Conservation (phyloP, 2,797 vertebrate genomes). For the Bufotes viridis region DNA sequence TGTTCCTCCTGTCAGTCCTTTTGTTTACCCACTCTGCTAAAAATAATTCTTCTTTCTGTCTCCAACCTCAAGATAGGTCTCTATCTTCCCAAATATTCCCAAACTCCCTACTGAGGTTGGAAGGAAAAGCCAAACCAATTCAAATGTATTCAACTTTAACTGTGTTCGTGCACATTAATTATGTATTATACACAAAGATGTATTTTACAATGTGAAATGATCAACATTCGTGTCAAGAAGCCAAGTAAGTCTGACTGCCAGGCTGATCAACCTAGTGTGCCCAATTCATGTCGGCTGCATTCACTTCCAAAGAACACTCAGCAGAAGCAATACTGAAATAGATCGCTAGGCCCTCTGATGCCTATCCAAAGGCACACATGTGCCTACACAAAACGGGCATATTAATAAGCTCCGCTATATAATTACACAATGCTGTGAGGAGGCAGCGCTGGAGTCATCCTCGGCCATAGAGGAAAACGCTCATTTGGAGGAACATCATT, state of each 20-base stretch:
- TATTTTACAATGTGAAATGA: constrained; percentile 64
- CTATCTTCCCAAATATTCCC: constrained; percentile 32
- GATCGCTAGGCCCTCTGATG: constrained; percentile 65
- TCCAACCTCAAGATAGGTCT: constrained; percentile 31
- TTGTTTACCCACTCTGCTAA: constrained; percentile 55
- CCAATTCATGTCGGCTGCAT: constrained; percentile 62
- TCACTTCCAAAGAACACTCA: constrained; percentile 64
- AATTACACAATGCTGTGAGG: constrained; percentile 62
- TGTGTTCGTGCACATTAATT: constrained; percentile 42
- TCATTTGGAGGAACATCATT: constrained; percentile 20
- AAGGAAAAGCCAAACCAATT: constrained; percentile 59
- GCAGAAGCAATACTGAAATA: constrained; percentile 60
- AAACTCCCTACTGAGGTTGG: constrained; percentile 37
- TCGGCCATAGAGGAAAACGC: constrained; percentile 12
- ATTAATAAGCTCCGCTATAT: constrained; percentile 65
- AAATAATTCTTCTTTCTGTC: constrained; percentile 47
- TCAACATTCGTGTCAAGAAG: constrained; percentile 65
- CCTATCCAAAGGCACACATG: constrained; percentile 62
- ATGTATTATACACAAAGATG: constrained; percentile 59
- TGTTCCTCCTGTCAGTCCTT: constrained; percentile 35
- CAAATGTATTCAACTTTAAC: constrained; percentile 50
- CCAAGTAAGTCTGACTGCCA: constrained; percentile 57
- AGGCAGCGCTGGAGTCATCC: constrained; percentile 48
- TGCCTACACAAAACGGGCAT: constrained; percentile 64
- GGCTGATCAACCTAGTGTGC: constrained; percentile 62